Base-by-base conservation (phyloP, 2,888 invertebrate genomes). In the Lasioglossum villosulum region DNA sequence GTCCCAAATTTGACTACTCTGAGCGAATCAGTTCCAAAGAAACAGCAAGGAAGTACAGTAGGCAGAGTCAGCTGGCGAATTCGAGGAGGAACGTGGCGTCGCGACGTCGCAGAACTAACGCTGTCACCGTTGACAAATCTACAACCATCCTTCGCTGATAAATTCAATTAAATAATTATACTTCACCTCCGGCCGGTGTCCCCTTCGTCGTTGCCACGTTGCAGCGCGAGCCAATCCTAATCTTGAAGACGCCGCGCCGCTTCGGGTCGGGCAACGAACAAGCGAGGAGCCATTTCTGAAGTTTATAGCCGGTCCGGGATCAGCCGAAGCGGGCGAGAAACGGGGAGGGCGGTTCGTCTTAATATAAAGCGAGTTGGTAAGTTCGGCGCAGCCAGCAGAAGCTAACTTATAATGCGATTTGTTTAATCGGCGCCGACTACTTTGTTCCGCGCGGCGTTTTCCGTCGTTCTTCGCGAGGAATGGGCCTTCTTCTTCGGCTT, bases 391-490 rank as follows among this genome's bases (percentile, higher is more conserved):
- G 92, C 92, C 92, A 93, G 92, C 92, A 92, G 92, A 91, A 92
- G 93, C 93, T 93, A 95, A 95, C 94, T 95, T 94, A 95, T 95
- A 95, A 95, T 94, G 93, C 93, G 94, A 95, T 95, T 95, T 95
- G 94, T 94, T 95, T 94, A 94, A 95, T 95, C 94, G 94, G 94
- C 94, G 94, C 94, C 94, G 94, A 94, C 93, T 94, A 94, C 94
- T 94, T 94, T 93, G 92, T 91, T 92, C 92, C 90, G 90, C 90
- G 91, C 92, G 89, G 87, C 92, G 82, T 90, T 90, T 89, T 86
- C 90, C 86, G 80, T 89, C 84, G 83, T 88, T 81, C 89, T 86
- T 80, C 86, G 84, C 82, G 86, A 86, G 84, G 87, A 83, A 78
- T 80, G 77, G 86, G 78, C 81, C 78, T 83, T 77, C 81, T 81